Percentiles rank a stretch among this genome's conserved stretches.
Evolutionary conservation across 2,888 invertebrate genomes (phyloP).

Genomic region (Gastracanthus pulcherrimus): DNA sequence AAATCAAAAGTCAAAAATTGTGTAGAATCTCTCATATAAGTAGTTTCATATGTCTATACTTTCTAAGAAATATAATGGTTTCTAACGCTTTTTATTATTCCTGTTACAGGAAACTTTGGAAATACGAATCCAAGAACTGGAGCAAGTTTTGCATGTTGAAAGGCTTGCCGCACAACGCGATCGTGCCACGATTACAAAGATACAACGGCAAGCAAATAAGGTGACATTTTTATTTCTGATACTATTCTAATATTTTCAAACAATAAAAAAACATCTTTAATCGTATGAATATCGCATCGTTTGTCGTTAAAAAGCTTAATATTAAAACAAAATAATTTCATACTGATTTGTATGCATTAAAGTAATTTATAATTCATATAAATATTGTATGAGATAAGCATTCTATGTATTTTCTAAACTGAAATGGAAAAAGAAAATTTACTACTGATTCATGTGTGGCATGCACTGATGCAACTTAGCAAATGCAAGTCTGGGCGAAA

Average conservation of each 20-base stretch:
- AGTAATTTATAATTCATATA: too few species aligned
- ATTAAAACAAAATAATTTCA: too few species aligned
- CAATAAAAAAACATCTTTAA: neutral
- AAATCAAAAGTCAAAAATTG: too few species aligned
- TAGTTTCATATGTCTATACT: too few species aligned
- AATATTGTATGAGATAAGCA: too few species aligned
- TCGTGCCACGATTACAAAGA: slow-evolving; percentile 72
- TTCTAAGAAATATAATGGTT: too few species aligned
- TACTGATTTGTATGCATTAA: too few species aligned
- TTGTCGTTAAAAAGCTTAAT: too few species aligned
- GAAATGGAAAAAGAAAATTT: too few species aligned
- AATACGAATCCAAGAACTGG: slow-evolving; percentile 70
- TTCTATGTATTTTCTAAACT: too few species aligned
- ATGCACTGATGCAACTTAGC: neutral
- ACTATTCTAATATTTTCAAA: neutral
- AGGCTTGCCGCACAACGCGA: slow-evolving; percentile 71
- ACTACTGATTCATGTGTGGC: too few species aligned
- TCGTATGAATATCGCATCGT: neutral
- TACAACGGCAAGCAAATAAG: slow-evolving; percentile 74
- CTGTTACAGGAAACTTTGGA: slow-evolving; percentile 70
- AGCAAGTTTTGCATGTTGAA: slow-evolving; percentile 70
- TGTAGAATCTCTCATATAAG: too few species aligned
- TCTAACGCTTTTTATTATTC: slow-evolving; percentile 2
- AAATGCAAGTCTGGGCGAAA: neutral
- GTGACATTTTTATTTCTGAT: slow-evolving; percentile 58